phyloP scores from a whole-genome alignment of 2,113 vertebrate species.

The Hemiscyllium ocellatum region DNA sequence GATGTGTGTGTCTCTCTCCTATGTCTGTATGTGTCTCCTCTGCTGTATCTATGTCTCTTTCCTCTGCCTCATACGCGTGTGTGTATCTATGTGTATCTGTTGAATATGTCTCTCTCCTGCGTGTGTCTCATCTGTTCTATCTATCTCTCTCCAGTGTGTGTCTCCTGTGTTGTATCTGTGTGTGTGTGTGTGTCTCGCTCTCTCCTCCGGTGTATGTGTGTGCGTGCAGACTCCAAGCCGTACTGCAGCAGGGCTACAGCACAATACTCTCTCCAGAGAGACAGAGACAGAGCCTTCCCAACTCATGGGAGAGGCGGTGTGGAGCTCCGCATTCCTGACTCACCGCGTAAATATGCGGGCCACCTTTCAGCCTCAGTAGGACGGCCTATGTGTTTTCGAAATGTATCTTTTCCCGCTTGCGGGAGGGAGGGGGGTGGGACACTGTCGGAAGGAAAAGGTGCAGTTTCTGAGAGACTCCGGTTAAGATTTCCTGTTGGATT shows the following conservation, averaged over 20 bases:
- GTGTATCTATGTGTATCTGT: conserved; percentile 42
- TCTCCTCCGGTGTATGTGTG: conserved; percentile 41
- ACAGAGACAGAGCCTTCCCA: conserved; percentile 41
- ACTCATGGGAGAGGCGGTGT: conserved; percentile 69
- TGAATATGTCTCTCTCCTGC: conserved; percentile 19
- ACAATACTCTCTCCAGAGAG: conserved; percentile 42
- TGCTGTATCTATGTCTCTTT: conserved; percentile 46
- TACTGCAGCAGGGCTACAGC: conserved; percentile 58
- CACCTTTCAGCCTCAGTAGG: conserved; percentile 58
- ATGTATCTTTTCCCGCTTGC: not conserved
- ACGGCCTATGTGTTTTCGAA: not conserved
- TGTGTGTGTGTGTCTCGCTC: conserved; percentile 42
- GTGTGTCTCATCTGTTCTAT: conserved; percentile 31
- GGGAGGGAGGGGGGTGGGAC: not conserved
- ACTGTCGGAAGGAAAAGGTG: conserved; percentile 1
- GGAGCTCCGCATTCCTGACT: conserved; percentile 77
- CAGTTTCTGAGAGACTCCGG: not conserved
- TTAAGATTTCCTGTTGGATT: conserved; percentile 1
- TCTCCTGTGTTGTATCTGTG: conserved; percentile 39
- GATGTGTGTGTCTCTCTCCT: conserved; percentile 43
- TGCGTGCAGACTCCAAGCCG: conserved; percentile 37
- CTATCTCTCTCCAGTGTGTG: conserved; percentile 42
- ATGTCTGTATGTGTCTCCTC: conserved; percentile 42
- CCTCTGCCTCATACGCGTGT: conserved; percentile 45
- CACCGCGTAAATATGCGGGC: conserved; percentile 75